A percentile compares a stretch with the other conserved stretches of the same genome.
Conservation (phyloP, 2,888 invertebrate species). For the Chirona hameri region DNA sequence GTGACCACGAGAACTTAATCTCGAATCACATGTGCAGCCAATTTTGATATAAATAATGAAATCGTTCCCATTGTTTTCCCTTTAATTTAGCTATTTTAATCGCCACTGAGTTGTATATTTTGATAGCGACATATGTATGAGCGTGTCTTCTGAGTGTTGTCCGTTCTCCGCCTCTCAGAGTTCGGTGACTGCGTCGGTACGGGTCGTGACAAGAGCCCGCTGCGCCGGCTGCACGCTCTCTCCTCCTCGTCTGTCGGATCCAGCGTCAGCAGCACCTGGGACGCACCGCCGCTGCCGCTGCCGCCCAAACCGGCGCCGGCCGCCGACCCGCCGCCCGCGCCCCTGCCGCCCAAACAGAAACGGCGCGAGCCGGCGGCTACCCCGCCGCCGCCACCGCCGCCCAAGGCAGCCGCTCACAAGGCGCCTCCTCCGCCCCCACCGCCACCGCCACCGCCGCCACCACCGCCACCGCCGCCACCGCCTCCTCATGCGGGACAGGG, state of each 20-base stretch:
- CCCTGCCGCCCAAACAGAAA: conserved; percentile 32
- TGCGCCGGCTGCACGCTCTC: conserved; percentile 24
- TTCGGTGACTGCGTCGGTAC: conserved; percentile 6
- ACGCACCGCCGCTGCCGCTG: background rate
- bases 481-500: conserved; percentile 22
- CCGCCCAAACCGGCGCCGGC: conserved; percentile 1
- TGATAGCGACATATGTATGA: no score
- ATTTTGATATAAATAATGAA: no score
- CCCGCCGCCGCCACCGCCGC: background rate
- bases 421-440: conserved; percentile 35
- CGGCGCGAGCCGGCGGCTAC: conserved; percentile 2
- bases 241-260: background rate
- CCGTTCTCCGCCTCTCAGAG: background rate
- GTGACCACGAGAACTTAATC: no score
- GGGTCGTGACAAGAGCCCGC: conserved; percentile 1
- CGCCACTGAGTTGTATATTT: no score
- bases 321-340: conserved; percentile 28
- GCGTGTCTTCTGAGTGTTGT: background rate
- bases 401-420: conserved; percentile 13
- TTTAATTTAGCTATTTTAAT: no score
- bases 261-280: no score
- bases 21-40: no score
- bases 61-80: no score
- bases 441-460: conserved; percentile 28
- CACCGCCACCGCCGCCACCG: conserved; percentile 32